Evolutionary conservation across 2,797 vertebrate species (phyloP).

Genomic region (Hippocampus kuda): DNA sequence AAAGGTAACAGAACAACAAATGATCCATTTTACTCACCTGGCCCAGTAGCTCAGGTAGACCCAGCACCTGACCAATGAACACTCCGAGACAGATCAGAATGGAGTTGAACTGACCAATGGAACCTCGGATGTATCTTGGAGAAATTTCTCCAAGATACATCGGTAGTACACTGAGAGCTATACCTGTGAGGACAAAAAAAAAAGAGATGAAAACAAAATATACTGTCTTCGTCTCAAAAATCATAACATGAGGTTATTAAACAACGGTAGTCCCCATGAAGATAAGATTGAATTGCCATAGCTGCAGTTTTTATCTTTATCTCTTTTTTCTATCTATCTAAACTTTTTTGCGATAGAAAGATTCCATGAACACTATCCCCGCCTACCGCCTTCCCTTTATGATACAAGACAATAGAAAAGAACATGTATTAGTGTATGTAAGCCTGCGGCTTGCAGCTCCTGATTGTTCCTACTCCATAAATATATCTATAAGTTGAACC

Average conservation of each 20-base stretch:
- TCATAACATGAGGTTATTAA: not conserved
- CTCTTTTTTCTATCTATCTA: too few species aligned
- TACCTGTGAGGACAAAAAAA: constrained; percentile 59
- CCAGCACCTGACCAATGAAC: constrained; percentile 81
- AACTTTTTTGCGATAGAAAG: too few species aligned
- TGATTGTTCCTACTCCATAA: not conserved
- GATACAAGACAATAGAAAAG: too few species aligned
- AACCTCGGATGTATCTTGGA: constrained; percentile 79
- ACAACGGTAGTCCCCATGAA: not conserved
- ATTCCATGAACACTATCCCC: too few species aligned
- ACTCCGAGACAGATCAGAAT: constrained; percentile 92
- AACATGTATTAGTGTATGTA: not conserved
- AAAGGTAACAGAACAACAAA: not conserved
- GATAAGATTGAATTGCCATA: too few species aligned
- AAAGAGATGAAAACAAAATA: too few species aligned
- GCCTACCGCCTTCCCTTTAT: not conserved
- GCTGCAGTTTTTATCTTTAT: too few species aligned
- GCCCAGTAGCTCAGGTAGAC: constrained; percentile 84
- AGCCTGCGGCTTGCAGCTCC: not conserved
- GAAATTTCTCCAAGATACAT: constrained; percentile 96
- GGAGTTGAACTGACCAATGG: constrained; percentile 83
- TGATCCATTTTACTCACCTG: constrained; percentile 65
- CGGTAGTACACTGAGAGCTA: constrained; percentile 83
- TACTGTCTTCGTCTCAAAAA: not conserved
- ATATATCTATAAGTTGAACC: not conserved